Evolutionary conservation across 2,113 vertebrate genomes (phyloP), one percentile per base, ranked within the genome.

Genomic region (Muscicapa adusta): DNA sequence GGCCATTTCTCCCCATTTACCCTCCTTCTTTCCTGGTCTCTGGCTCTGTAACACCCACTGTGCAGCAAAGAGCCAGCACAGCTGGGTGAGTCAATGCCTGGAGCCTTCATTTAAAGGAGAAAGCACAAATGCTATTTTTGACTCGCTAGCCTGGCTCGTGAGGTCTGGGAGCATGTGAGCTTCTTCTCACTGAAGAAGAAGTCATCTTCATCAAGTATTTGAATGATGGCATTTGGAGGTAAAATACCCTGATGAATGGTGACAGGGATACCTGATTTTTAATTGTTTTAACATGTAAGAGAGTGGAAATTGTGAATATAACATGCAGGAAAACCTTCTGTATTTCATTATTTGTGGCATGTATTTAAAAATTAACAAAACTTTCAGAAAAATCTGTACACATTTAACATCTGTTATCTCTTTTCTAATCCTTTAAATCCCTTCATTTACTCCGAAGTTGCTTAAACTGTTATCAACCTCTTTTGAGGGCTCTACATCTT

Each of bases 381-480:
- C 74, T 95, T 93, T 17, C 3, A 18, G 54, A 72, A 84, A 87
- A 79, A 81, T 67, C 71, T 43, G 47, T 91, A 93, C 88, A 92
- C 13, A 68, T 93, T 93, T 92, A 96, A 97, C 91, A 94, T 91
- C 73, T 65, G 54, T 96, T 97, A 95, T 96, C 81, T 86, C 50
- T 43, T 91, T 95, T 95, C 62, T 97, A 97, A 97, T 95, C 91
- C 90, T 93, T 83, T 94, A 94, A 97, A 94, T 83, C 76, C 90
- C 79, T 94, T 88, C 53, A 95, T 96, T 96, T 95, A 89, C 77
- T 82, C 71, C 29, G 18, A 91, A 89, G 56, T 93, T 91, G 57
- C 83, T 77, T 89, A 93, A 97, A 96, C 63, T 79, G 43, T 91
- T 96, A 96, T 96, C 95, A 93, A 78, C 79, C 58, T 96, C 79